Conservation (phyloP, 1,140 invertebrate genomes). For the Rhopalosiphum padi region DNA sequence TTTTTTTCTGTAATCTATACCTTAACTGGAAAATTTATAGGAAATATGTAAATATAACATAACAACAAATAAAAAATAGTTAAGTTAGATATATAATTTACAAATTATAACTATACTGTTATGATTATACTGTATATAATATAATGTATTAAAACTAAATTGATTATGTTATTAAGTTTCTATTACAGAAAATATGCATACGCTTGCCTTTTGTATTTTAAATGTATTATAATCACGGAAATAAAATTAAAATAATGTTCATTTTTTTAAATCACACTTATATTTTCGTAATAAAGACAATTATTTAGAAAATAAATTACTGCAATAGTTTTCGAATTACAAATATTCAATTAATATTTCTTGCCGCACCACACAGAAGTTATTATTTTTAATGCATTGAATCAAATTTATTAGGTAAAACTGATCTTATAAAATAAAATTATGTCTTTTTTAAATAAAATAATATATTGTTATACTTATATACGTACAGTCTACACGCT, state of each 20-base stretch:
- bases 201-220: background rate
- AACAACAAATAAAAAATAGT: too few relatives aligned
- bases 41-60: too few relatives aligned
- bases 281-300: background rate
- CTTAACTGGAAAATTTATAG: background rate
- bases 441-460: too few relatives aligned
- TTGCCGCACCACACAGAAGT: too few relatives aligned
- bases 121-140: background rate
- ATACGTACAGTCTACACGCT: too few relatives aligned
- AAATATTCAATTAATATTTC: too few relatives aligned
- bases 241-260: too few relatives aligned
- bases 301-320: background rate
- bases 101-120: background rate
- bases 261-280: background rate
- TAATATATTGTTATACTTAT: too few relatives aligned
- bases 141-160: background rate
- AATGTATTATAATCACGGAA: too few relatives aligned
- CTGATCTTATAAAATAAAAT: too few relatives aligned
- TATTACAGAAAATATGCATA: too few relatives aligned
- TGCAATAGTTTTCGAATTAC: background rate
- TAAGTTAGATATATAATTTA: background rate
- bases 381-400: background rate
- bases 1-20: background rate
- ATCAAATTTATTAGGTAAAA: background rate
- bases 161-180: background rate